Evolutionary conservation across 2,888 invertebrate species (phyloP).

Genomic region (Cheiracanthium punctorium): DNA sequence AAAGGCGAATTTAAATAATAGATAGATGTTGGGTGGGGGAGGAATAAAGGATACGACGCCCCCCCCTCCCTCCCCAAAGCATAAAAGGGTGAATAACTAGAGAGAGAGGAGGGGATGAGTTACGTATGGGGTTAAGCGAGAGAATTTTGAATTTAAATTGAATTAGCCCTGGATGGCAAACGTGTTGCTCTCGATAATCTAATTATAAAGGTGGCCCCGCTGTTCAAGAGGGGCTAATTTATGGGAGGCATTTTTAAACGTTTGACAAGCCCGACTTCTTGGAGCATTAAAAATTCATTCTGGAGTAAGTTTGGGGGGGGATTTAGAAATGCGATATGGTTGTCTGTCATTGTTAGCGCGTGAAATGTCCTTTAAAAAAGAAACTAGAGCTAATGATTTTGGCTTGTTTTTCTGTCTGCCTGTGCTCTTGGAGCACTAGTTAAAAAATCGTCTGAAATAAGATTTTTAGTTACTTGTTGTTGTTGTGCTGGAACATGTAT

Average conservation of each 20-base stretch:
- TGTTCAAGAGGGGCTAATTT: neutral
- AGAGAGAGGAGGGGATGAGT: neutral
- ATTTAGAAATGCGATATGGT: neutral
- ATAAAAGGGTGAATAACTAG: neutral
- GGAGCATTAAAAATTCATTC: neutral
- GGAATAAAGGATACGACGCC: too few relatives aligned
- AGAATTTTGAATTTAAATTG: neutral
- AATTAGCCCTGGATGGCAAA: neutral
- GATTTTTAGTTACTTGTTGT: too few relatives aligned
- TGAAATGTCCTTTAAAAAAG: too few relatives aligned
- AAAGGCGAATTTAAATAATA: too few relatives aligned
- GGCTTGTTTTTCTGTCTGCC: too few relatives aligned
- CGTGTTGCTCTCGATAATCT: neutral
- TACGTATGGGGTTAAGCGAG: slow-evolving; percentile 6
- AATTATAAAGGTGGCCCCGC: neutral
- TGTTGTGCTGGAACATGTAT: too few relatives aligned
- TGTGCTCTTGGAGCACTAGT: too few relatives aligned
- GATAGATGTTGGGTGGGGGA: too few relatives aligned
- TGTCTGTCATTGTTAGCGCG: neutral
- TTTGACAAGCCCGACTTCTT: neutral
- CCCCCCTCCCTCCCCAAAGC: neutral
- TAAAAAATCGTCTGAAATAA: too few relatives aligned
- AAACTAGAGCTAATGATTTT: too few relatives aligned
- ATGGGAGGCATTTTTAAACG: neutral
- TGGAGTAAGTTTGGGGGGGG: neutral